Evolutionary conservation across 2,797 vertebrate genomes (phyloP).

Genomic region (Scolopax bukidnonensis): DNA sequence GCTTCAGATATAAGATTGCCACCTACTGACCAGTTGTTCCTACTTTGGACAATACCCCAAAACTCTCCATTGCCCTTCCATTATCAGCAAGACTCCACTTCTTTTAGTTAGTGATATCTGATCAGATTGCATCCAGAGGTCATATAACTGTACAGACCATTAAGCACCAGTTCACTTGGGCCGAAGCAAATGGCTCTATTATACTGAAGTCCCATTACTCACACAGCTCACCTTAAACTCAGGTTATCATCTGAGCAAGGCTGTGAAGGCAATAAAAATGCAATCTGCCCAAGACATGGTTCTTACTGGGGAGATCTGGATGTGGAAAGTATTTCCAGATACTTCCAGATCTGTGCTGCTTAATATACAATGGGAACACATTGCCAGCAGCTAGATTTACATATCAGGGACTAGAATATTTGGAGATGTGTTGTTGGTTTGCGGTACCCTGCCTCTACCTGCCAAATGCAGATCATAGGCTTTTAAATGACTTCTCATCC

Average conservation of each 20-base stretch:
- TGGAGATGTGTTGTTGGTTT: not conserved
- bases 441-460: not conserved
- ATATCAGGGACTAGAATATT: not conserved
- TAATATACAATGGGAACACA: not conserved
- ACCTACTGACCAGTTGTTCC: not conserved
- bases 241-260: constrained; percentile 19
- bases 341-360: constrained; percentile 45
- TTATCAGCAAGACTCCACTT: not conserved
- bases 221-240: not conserved
- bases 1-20: constrained; percentile 33
- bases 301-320: constrained; percentile 61
- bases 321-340: constrained; percentile 62
- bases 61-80: not conserved
- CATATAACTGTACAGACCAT: constrained; percentile 47
- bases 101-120: not conserved
- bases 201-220: constrained; percentile 33
- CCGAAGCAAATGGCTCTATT: constrained; percentile 49
- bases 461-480: not conserved
- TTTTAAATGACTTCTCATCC: constrained; percentile 27
- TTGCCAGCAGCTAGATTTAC: not conserved
- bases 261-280: constrained; percentile 55
- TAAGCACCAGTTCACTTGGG: constrained; percentile 44
- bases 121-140: constrained; percentile 50
- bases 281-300: constrained; percentile 17
- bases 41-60: not conserved